Percentiles rank a stretch among this genome's conserved stretches.
Evolutionary conservation across 1,140 invertebrate species (phyloP).

Genomic region (Hermatobates lingyangjiaoensis): DNA sequence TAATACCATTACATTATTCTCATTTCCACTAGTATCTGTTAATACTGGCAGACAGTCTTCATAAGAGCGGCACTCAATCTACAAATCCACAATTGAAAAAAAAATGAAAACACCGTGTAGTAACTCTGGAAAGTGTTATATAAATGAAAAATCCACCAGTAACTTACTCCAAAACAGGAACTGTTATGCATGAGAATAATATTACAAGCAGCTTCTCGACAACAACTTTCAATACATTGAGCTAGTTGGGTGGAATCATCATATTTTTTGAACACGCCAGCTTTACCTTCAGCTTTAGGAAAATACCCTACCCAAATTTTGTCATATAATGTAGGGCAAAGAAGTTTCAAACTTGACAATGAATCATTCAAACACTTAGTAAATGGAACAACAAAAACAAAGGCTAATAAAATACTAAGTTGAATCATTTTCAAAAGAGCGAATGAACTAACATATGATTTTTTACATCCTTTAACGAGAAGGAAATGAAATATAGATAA

Average conservation of each 20-base stretch:
- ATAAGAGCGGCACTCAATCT: neutral
- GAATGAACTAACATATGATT: too few species aligned
- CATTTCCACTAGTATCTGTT: neutral
- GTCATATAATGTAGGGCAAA: constrained; percentile 13
- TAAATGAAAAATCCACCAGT: neutral
- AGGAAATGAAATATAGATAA: too few species aligned
- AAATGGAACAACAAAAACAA: too few species aligned
- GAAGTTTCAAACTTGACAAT: constrained; percentile 8
- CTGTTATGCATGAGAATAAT: constrained; percentile 54
- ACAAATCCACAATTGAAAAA: neutral
- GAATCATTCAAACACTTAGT: too few species aligned
- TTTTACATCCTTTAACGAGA: too few species aligned
- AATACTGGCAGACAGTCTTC: neutral
- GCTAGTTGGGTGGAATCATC: neutral
- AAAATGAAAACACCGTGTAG: neutral
- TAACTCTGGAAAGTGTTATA: neutral
- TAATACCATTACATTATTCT: neutral
- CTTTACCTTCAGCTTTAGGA: constrained; percentile 33
- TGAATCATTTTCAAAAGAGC: too few species aligned
- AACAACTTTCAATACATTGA: constrained; percentile 40
- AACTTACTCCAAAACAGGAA: constrained; percentile 49
- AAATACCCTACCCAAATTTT: constrained; percentile 15
- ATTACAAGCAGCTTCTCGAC: constrained; percentile 44
- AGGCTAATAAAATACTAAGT: too few species aligned
- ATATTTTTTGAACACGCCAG: constrained; percentile 32